phyloP scores from a whole-genome alignment of 2,113 vertebrate genomes.

The Sakesphorus luctuosus region DNA sequence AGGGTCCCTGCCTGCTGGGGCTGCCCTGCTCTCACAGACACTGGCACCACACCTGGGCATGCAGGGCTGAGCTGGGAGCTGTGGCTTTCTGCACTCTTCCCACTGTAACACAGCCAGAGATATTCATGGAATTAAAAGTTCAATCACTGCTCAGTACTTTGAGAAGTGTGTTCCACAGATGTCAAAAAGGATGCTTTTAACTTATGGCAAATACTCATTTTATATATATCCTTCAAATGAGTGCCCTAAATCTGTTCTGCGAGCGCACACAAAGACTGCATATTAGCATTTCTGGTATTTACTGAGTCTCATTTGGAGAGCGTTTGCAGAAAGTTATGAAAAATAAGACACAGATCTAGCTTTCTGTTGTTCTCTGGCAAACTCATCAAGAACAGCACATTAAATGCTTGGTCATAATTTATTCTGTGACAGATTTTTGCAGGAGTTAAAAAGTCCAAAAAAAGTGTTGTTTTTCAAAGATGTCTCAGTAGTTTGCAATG shows the following conservation, averaged over 20 bases:
- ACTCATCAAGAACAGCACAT: not conserved
- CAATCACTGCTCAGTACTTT: not conserved
- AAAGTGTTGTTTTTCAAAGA: not conserved
- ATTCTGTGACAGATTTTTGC: not conserved
- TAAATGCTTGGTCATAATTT: not conserved
- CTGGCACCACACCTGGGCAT: not conserved
- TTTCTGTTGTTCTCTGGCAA: not conserved
- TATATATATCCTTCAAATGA: not conserved
- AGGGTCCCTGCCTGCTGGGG: rapidly evolving
- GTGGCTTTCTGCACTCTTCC: not conserved
- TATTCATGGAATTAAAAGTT: not conserved
- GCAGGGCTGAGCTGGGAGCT: not conserved
- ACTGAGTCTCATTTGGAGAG: not conserved
- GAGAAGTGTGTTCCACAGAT: not conserved
- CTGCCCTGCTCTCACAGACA: not conserved
- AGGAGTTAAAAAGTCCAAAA: not conserved
- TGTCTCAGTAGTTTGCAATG: not conserved
- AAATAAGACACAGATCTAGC: not conserved
- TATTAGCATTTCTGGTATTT: slow-evolving; percentile 13
- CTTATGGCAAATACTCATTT: not conserved
- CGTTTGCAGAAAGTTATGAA: not conserved
- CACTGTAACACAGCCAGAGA: not conserved
- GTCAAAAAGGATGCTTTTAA: not conserved
- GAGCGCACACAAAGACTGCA: not conserved
- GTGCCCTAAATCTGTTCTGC: slow-evolving; percentile 12